Percentiles rank a stretch among this genome's conserved stretches.
These are phyloP conservation scores for Melanotaenia maccullochi DNA, from an alignment of 2,797 vertebrate genomes.

Conservation along the genomic window DNA sequence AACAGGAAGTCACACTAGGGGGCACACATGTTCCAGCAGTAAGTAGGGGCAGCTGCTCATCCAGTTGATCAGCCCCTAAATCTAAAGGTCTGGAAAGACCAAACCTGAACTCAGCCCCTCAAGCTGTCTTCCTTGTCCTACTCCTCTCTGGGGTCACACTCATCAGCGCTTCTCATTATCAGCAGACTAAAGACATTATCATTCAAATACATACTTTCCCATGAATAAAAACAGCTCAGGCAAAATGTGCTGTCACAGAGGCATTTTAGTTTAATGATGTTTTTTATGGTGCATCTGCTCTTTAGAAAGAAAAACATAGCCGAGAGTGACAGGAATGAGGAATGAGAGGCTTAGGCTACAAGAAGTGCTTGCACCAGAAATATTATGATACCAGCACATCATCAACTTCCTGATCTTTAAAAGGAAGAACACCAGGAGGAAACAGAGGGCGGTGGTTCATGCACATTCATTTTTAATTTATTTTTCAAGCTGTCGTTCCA, in stretches of 20 bases:
- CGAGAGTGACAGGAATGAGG: slow-evolving; percentile 59
- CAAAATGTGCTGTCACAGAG: slow-evolving; percentile 56
- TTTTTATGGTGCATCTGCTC: slow-evolving; percentile 68
- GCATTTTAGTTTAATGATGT: slow-evolving; percentile 66
- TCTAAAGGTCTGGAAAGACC: slow-evolving; percentile 27
- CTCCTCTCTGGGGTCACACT: slow-evolving; percentile 30
- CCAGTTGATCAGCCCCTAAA: slow-evolving; percentile 34
- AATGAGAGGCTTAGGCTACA: slow-evolving; percentile 24
- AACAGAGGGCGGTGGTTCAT: slow-evolving; percentile 37
- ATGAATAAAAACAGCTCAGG: slow-evolving; percentile 51
- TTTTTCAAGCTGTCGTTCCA: slow-evolving; percentile 59
- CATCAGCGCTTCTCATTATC: slow-evolving; percentile 16
- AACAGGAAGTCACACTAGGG: slow-evolving; percentile 55
- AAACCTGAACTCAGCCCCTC: slow-evolving; percentile 22
- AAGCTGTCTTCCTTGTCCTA: slow-evolving; percentile 2
- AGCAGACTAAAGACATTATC: slow-evolving; percentile 31
- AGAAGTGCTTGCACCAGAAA: slow-evolving; percentile 39
- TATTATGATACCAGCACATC: slow-evolving; percentile 53
- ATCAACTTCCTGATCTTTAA: slow-evolving; percentile 46
- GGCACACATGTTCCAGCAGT: slow-evolving; percentile 62
- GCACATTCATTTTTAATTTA: slow-evolving; percentile 74
- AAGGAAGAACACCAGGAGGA: slow-evolving; percentile 27
- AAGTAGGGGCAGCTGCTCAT: slow-evolving; percentile 13
- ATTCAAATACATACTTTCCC: slow-evolving; percentile 47
- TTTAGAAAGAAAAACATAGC: slow-evolving; percentile 51